Conservation (phyloP, 2,888 invertebrate genomes). For the Agrochola macilenta region DNA sequence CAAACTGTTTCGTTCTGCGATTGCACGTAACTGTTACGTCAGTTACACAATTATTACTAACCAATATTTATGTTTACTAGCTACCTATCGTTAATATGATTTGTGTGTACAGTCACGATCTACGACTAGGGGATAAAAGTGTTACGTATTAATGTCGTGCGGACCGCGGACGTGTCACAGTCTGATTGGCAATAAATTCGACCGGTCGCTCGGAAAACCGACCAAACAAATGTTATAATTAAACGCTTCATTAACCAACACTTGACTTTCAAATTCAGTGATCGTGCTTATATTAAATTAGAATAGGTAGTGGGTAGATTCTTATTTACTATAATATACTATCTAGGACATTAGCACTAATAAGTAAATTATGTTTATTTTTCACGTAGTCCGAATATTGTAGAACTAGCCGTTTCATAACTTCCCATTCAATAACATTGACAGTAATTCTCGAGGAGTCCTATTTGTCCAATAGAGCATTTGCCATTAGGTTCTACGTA, state of each 20-base stretch:
- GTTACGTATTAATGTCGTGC: conserved; percentile 61
- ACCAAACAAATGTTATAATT: conserved; percentile 57
- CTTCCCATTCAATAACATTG: neutral
- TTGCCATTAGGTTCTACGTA: neutral
- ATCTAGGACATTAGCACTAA: neutral
- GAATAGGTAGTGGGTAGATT: neutral
- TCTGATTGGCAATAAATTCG: conserved; percentile 69
- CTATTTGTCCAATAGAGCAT: neutral
- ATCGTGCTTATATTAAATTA: conserved; percentile 21
- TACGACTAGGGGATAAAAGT: conserved; percentile 48
- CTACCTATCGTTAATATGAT: conserved; percentile 43
- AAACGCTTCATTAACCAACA: conserved; percentile 51
- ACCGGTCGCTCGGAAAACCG: conserved; percentile 46
- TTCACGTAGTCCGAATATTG: neutral
- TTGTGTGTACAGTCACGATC: conserved; percentile 53
- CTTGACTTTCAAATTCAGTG: conserved; percentile 48
- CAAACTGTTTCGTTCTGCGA: neutral
- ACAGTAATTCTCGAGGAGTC: neutral
- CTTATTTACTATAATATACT: neutral
- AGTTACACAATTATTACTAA: conserved; percentile 38
- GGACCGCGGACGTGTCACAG: conserved; percentile 64
- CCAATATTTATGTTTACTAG: conserved; percentile 28
- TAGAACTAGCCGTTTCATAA: too few species aligned
- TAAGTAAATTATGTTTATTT: neutral
- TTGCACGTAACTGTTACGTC: conserved; percentile 29